Base-by-base conservation (phyloP, 2,797 vertebrate species). In the Arctocebus calabarensis region DNA sequence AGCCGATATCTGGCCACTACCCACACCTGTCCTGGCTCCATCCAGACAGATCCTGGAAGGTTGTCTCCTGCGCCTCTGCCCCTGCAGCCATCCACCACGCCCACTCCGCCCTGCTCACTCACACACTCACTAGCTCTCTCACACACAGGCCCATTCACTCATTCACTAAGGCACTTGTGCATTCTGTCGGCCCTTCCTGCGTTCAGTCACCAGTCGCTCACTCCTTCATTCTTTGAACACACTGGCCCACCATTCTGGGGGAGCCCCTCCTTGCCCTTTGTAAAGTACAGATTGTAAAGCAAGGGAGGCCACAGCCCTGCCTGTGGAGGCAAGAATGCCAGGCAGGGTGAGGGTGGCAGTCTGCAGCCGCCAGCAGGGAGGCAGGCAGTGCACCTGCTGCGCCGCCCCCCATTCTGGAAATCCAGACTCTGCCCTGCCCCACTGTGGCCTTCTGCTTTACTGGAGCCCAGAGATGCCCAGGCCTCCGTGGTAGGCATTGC, bases 371-470 rank as follows among this genome's bases (percentile, higher is more conserved):
- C 14, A 61, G 70, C 71, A 20, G 43, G 55, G 66, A 32, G 83
- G 92, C 75, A 96, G 0, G 27, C 10, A 71, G 43, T 5, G 19
- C 20, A 2, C 17, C 19, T 7, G 27, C 73, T 0, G 2, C 27
- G n/a, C n/a, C n/a, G n/a, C 73, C 22, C 4, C 66, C 85, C 84
- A 62, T 96, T 95, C 97, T 68, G 61, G 73, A 94, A 97, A 97
- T 83, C 0, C 0, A 97, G 96, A 95, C 96, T 95, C 90, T 45
- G 96, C 32, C 88, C 94, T 96, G 48, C 89, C 62, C 93, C 88
- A n/a, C 96, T 86, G 95, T 96, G 98, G 91, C 97, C 97, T 97
- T 97, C 98, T 98, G 97, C 97, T 94, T 34, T 96, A 92, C 96
- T 3, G 95, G 96, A 91, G 97, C 75, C 94, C 96, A 62, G 66